Percentiles rank a stretch among this genome's conserved stretches.
phyloP scores from a whole-genome alignment of 2,797 vertebrate genomes.

The Sebastes trivittatus region DNA sequence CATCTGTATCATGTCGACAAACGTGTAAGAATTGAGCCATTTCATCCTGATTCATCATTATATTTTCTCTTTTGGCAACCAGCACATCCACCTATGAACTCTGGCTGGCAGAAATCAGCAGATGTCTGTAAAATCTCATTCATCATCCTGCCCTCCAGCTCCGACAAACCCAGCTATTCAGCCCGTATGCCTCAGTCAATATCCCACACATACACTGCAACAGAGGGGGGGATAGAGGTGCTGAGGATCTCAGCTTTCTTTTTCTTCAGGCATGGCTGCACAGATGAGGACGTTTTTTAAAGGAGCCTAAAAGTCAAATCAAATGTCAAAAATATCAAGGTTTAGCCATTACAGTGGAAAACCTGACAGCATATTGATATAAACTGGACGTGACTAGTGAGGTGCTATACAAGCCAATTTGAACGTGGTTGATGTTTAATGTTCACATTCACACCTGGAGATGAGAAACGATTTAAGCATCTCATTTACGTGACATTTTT shows the following conservation, averaged over 20 bases:
- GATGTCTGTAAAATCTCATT: slow-evolving; percentile 8
- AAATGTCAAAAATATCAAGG: not conserved
- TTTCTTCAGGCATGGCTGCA: not conserved
- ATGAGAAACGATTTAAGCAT: not conserved
- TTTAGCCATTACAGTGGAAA: not conserved
- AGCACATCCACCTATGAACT: not conserved
- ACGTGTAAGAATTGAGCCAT: not conserved
- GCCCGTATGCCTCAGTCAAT: not conserved
- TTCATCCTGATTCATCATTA: not conserved
- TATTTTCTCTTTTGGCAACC: not conserved
- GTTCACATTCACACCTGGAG: not conserved
- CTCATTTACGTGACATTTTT: too few relatives aligned
- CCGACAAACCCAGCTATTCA: slow-evolving; percentile 10
- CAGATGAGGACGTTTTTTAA: not conserved
- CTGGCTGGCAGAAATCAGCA: not conserved
- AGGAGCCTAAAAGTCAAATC: not conserved
- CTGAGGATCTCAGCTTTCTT: not conserved
- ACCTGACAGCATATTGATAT: not conserved
- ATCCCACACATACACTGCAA: not conserved
- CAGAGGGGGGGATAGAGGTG: not conserved
- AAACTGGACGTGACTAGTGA: not conserved
- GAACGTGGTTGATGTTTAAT: not conserved
- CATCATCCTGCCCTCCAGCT: slow-evolving; percentile 5
- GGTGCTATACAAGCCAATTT: not conserved
- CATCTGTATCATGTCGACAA: not conserved